These are phyloP conservation scores for Torymus texanus DNA, from an alignment of 2,888 invertebrate species.

Conservation along the genomic window DNA sequence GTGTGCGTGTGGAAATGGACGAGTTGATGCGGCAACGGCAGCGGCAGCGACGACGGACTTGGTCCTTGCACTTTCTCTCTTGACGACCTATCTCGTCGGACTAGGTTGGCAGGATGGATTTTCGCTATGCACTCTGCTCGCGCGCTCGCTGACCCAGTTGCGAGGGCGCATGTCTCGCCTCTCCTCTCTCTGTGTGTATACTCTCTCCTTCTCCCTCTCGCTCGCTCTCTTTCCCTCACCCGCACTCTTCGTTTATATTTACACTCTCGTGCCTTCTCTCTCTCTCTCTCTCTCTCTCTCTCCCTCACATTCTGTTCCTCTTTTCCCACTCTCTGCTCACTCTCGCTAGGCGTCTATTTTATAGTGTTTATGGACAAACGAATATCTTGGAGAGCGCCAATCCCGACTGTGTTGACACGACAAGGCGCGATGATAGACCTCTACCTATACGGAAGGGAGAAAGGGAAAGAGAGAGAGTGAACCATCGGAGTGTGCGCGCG, in stretches of 20 bases:
- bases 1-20: background rate
- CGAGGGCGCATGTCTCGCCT: constrained; percentile 70
- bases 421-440: too few species aligned
- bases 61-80: constrained; percentile 62
- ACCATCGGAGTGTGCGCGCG: too few species aligned
- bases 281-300: too few species aligned
- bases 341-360: background rate
- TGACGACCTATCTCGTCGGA: constrained; percentile 67
- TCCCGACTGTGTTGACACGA: too few species aligned
- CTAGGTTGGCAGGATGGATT: constrained; percentile 67
- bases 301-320: too few species aligned
- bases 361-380: constrained; percentile 8
- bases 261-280: too few species aligned
- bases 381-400: too few species aligned
- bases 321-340: too few species aligned
- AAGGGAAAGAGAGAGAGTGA: too few species aligned
- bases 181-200: background rate
- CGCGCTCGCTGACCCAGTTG: constrained; percentile 71
- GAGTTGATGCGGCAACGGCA: constrained; percentile 44
- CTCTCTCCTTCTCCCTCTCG: constrained; percentile 3
- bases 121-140: constrained; percentile 56
- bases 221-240: background rate
- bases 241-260: background rate
- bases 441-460: too few species aligned
- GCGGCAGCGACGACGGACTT: constrained; percentile 58